Percentiles rank a stretch among this genome's conserved stretches.
These are phyloP conservation scores for Nothobranchius kuhntae DNA, from an alignment of 2,113 vertebrate genomes.

Conservation along the genomic window DNA sequence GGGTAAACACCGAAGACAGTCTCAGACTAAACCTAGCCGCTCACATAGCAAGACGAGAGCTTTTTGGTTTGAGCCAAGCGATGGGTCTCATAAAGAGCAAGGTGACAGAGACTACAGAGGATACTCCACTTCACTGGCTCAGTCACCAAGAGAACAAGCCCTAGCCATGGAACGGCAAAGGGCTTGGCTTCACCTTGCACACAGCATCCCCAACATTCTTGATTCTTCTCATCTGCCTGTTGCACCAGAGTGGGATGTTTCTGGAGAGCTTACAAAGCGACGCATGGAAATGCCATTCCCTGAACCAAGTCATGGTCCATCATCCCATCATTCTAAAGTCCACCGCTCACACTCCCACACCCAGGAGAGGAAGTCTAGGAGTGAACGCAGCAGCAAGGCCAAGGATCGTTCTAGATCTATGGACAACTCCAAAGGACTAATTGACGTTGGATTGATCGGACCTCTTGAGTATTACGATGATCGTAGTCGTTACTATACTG, in stretches of 20 bases:
- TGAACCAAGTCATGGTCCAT: constrained; percentile 92
- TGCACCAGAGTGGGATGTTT: constrained; percentile 97
- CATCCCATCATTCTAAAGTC: constrained; percentile 88
- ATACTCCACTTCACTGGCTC: constrained; percentile 84
- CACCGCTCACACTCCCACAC: constrained; percentile 98
- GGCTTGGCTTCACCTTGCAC: constrained; percentile 89
- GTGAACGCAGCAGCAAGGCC: constrained; percentile 94
- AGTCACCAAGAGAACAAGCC: constrained; percentile 90
- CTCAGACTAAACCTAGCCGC: constrained; percentile 88
- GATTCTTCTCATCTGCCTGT: constrained; percentile 93
- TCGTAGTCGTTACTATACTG: constrained; percentile 88
- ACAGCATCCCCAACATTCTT: constrained; percentile 90
- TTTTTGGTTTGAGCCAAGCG: constrained; percentile 90
- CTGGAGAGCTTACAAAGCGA: constrained; percentile 94
- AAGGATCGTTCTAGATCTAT: constrained; percentile 97
- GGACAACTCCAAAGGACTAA: constrained; percentile 95
- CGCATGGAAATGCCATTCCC: constrained; percentile 98
- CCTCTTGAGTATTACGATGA: constrained; percentile 90
- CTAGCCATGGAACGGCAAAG: constrained; percentile 90
- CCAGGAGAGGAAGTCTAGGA: constrained; percentile 93
- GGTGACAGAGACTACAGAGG: constrained; percentile 89
- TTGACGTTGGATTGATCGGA: constrained; percentile 85
- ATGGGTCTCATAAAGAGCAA: constrained; percentile 89
- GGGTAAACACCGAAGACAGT: constrained; percentile 87
- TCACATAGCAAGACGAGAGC: constrained; percentile 94